phyloP scores from a whole-genome alignment of 2,888 invertebrate species.

The Zygogramma bicolorata region DNA sequence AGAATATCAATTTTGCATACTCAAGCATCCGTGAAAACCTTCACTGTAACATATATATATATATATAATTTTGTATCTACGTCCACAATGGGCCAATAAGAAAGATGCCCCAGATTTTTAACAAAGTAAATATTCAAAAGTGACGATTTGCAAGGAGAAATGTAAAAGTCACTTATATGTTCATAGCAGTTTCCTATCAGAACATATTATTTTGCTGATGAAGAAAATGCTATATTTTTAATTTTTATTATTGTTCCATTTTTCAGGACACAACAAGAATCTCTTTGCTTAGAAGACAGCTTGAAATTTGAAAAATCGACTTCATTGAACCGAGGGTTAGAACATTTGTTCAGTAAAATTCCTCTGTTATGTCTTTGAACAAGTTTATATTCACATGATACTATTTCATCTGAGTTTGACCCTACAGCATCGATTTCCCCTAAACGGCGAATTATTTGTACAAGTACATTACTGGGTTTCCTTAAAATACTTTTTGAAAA shows the following conservation, averaged over 20 bases:
- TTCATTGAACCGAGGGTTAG: no score
- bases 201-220: background rate
- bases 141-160: background rate
- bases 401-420: background rate
- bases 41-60: no score
- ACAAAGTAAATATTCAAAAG: no score
- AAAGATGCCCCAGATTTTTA: no score
- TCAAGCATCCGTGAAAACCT: no score
- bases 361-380: background rate
- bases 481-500: background rate
- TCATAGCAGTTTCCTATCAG: background rate
- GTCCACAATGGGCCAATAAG: background rate
- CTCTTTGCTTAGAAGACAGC: background rate
- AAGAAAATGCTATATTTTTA: background rate
- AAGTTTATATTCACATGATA: background rate
- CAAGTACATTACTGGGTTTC: background rate
- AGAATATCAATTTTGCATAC: no score
- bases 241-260: background rate
- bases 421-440: background rate
- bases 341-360: background rate
- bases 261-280: background rate
- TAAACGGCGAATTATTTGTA: background rate
- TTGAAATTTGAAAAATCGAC: background rate
- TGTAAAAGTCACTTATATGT: background rate
- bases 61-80: no score